These are phyloP conservation scores for Heliconius himera DNA, from an alignment of 1,140 invertebrate genomes.

Conservation along the genomic window DNA sequence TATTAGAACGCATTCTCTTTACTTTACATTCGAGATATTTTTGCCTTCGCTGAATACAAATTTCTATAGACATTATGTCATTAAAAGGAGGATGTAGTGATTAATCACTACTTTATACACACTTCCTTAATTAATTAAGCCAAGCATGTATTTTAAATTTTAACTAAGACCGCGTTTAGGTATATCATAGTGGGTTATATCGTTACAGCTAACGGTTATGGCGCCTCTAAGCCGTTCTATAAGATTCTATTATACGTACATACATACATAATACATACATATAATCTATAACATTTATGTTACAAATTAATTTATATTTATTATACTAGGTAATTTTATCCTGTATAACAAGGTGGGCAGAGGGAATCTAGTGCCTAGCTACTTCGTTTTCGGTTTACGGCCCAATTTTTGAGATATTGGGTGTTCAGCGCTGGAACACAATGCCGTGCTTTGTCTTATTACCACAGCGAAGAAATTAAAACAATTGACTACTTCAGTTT, in stretches of 20 bases:
- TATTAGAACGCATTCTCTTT: neutral
- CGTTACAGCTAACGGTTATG: constrained; percentile 11
- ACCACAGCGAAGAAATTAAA: too few species aligned
- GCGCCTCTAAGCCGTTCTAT: neutral
- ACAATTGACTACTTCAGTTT: too few species aligned
- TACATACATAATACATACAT: neutral
- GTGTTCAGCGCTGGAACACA: too few species aligned
- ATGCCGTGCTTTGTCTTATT: too few species aligned
- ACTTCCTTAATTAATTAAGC: neutral
- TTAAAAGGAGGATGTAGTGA: neutral
- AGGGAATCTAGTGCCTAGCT: too few species aligned
- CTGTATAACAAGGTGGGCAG: too few species aligned
- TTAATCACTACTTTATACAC: neutral
- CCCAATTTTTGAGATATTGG: too few species aligned
- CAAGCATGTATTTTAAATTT: neutral
- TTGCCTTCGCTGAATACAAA: neutral
- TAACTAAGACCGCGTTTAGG: neutral
- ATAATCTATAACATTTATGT: neutral
- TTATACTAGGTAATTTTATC: neutral
- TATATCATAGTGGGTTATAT: constrained; percentile 7
- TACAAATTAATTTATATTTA: neutral
- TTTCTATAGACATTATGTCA: neutral
- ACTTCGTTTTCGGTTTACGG: too few species aligned
- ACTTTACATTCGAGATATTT: neutral
- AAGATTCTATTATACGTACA: neutral